phyloP scores from a whole-genome alignment of 2,888 invertebrate genomes.

The Synergus japonicus region DNA sequence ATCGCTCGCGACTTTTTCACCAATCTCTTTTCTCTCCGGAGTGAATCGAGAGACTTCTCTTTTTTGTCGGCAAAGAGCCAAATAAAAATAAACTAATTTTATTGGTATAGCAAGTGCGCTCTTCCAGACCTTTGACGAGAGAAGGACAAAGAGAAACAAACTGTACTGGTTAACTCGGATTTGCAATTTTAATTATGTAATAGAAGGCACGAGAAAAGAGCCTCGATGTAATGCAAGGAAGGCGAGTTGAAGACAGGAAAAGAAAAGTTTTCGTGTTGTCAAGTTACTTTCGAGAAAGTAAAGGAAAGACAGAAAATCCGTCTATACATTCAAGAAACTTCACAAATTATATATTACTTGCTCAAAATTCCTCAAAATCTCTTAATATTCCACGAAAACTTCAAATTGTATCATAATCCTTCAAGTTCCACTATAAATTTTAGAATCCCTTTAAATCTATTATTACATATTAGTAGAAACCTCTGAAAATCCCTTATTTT shows the following conservation, averaged over 20 bases:
- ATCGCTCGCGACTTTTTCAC: constrained; percentile 59
- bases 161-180: constrained; percentile 70
- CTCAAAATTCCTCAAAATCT: background rate
- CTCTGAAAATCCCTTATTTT: no score
- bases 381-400: no score
- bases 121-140: constrained; percentile 65
- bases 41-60: constrained; percentile 60
- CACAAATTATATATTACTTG: background rate
- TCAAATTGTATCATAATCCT: no score
- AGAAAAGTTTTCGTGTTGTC: constrained; percentile 29
- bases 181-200: constrained; percentile 73
- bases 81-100: constrained; percentile 74
- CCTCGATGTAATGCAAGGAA: constrained; percentile 48
- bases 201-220: constrained; percentile 43
- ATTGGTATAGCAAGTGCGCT: constrained; percentile 73
- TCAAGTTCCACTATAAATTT: no score
- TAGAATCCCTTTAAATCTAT: no score
- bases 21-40: constrained; percentile 42
- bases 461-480: no score
- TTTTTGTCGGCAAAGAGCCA: constrained; percentile 58
- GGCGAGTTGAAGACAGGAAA: constrained; percentile 24
- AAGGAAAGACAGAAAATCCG: constrained; percentile 36
- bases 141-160: constrained; percentile 58
- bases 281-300: constrained; percentile 24
- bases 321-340: constrained; percentile 39